phyloP scores from a whole-genome alignment of 2,797 vertebrate genomes.

The Manis javanica region DNA sequence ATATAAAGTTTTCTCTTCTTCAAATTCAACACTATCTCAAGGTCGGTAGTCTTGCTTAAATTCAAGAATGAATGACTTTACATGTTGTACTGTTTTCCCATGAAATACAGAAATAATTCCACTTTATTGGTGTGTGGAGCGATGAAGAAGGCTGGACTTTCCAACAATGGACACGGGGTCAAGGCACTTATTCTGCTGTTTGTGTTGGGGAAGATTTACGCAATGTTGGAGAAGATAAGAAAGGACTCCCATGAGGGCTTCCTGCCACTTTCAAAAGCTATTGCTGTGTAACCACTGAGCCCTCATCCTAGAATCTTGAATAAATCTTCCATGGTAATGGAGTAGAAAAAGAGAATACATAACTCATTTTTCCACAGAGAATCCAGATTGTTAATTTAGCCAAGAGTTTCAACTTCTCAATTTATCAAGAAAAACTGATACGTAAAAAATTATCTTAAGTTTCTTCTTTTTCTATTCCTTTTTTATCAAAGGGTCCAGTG shows the following conservation, averaged over 20 bases:
- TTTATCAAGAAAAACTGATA: neutral
- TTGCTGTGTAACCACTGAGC: neutral
- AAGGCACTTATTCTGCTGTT: neutral
- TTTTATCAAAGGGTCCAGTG: neutral
- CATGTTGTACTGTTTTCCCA: neutral
- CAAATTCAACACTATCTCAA: neutral
- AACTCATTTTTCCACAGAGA: neutral
- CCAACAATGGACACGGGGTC: neutral
- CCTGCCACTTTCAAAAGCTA: neutral
- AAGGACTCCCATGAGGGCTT: accelerated
- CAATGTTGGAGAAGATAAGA: neutral
- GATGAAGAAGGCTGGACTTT: neutral
- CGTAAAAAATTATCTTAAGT: neutral
- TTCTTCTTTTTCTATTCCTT: neutral
- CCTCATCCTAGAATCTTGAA: neutral
- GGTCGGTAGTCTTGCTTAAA: neutral
- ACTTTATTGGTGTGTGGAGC: neutral
- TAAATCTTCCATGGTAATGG: neutral
- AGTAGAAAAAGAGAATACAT: neutral
- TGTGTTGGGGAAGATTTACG: neutral
- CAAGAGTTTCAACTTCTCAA: neutral
- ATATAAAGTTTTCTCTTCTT: neutral
- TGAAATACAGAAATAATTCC: neutral
- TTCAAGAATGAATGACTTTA: neutral
- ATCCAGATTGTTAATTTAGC: neutral